These are phyloP conservation scores for Dascillus cervinus DNA, from an alignment of 2,888 invertebrate species.

Conservation along the genomic window DNA sequence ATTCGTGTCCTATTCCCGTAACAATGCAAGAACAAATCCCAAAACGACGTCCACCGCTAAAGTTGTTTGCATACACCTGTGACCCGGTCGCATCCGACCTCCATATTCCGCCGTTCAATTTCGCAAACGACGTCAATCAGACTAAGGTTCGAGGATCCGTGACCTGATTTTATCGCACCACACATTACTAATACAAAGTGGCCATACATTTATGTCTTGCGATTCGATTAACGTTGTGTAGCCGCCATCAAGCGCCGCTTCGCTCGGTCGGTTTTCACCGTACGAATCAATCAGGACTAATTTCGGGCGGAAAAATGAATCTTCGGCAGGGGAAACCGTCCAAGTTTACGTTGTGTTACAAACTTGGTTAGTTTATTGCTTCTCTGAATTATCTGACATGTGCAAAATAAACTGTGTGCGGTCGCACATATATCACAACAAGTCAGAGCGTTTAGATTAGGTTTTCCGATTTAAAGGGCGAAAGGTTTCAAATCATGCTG, in stretches of 20 bases:
- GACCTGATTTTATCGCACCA: slow-evolving; percentile 5
- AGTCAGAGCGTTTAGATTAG: slow-evolving; percentile 23
- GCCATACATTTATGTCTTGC: slow-evolving; percentile 8
- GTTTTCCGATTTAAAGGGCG: slow-evolving; percentile 24
- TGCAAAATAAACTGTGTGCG: slow-evolving; percentile 27
- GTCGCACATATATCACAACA: slow-evolving; percentile 26
- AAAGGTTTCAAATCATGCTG: slow-evolving; percentile 18
- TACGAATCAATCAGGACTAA: too few species aligned
- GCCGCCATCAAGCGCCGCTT: slow-evolving; percentile 10
- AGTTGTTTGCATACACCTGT: slow-evolving; percentile 24
- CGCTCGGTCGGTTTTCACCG: too few species aligned
- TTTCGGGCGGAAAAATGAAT: slow-evolving; percentile 16
- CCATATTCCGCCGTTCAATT: slow-evolving; percentile 19
- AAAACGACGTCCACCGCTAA: slow-evolving; percentile 10
- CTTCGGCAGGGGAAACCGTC: slow-evolving; percentile 11
- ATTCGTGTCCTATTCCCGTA: too few species aligned
- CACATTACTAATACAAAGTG: slow-evolving; percentile 2
- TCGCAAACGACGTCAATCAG: slow-evolving; percentile 23
- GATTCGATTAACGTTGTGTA: slow-evolving; percentile 7
- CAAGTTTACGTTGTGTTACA: slow-evolving; percentile 17
- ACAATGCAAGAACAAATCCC: slow-evolving; percentile 11
- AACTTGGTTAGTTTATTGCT: slow-evolving; percentile 22
- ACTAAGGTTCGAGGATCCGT: slow-evolving; percentile 13
- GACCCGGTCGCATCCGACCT: slow-evolving; percentile 17
- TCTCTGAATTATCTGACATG: slow-evolving; percentile 23